A percentile compares a stretch with the other conserved stretches of the same genome.
Evolutionary conservation across 2,888 invertebrate species (phyloP).

Genomic region (Stenodera caucasica): DNA sequence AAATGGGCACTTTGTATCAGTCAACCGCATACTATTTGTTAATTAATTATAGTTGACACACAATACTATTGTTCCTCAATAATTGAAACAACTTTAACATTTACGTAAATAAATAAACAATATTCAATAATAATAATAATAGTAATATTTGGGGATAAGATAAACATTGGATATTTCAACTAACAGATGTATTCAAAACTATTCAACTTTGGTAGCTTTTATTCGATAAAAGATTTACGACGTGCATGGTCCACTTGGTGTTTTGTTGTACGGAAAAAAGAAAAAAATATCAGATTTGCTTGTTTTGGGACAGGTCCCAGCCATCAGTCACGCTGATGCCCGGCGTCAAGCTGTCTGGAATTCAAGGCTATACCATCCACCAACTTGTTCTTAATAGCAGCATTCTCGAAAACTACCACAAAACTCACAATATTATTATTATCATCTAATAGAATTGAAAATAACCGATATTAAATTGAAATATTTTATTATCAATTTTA

Average conservation of each 20-base stretch:
- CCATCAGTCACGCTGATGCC: constrained; percentile 24
- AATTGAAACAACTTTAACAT: constrained; percentile 39
- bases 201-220: constrained; percentile 13
- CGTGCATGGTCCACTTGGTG: constrained; percentile 18
- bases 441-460: neutral
- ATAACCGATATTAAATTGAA: neutral
- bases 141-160: neutral
- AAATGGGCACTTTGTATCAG: constrained; percentile 57
- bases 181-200: constrained; percentile 20
- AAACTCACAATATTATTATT: constrained; percentile 4
- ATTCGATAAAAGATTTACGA: constrained; percentile 22
- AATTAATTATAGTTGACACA: constrained; percentile 54
- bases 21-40: constrained; percentile 56
- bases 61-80: constrained; percentile 46
- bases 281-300: constrained; percentile 27
- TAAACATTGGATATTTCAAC: constrained; percentile 6
- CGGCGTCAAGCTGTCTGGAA: constrained; percentile 39
- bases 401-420: constrained; percentile 1
- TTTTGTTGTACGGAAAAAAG: constrained; percentile 7
- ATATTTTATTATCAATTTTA: neutral
- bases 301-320: constrained; percentile 16
- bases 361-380: constrained; percentile 28
- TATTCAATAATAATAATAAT: constrained; percentile 13
- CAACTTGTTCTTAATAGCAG: constrained; percentile 15
- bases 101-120: constrained; percentile 30